Base-by-base conservation (phyloP, 1,140 invertebrate genomes). In the Drosophila bocqueti region DNA sequence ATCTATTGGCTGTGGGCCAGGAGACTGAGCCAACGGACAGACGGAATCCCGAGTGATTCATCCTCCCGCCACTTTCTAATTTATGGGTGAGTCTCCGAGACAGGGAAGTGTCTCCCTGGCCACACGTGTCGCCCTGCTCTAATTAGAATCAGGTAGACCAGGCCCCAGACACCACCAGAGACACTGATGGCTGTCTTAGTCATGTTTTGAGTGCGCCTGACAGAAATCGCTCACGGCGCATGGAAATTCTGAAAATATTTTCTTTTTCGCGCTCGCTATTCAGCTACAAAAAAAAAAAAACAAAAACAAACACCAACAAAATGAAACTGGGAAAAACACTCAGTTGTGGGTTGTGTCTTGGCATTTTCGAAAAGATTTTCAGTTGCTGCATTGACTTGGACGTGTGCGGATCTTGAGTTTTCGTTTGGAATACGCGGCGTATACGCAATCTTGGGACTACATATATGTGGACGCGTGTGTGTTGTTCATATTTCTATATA, bases 381-480 rank as follows among this genome's bases (percentile, higher is more conserved):
- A 89, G 85, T 89, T 89, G 85, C 81, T 89, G 79, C 75, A 84
- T 85, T 89, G 85, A 85, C 81, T 89, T 89, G 69, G 78, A 90
- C 76, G 85, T 90, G 85, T 89, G 55, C 76, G 76, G 75, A 38
- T 66, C 55, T 79, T 29, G 18, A 55, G 34, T 31, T 49, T 62
- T 55, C 50, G 43, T 59, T 66, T 78, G 77, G 83, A 62, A 79
- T 76, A 85, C 85, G 85, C 78, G 77, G 50, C 82, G 85, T 89
- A 89, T 89, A 79, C 85, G 85, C 81, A 89, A 81, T 85, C 55
- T 46, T 45, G 50, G 21, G 3, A 10, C 50, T 42, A 74, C 75
- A 81, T 85, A 74, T 83, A 84, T 81, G 78, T 77, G 73, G 61
- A 38, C 77, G 77, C 81, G 77, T 50, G 60, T 54, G 59, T 77